These are phyloP conservation scores for Anoplopoma fimbria DNA, from an alignment of 2,113 vertebrate species.

Conservation along the genomic window DNA sequence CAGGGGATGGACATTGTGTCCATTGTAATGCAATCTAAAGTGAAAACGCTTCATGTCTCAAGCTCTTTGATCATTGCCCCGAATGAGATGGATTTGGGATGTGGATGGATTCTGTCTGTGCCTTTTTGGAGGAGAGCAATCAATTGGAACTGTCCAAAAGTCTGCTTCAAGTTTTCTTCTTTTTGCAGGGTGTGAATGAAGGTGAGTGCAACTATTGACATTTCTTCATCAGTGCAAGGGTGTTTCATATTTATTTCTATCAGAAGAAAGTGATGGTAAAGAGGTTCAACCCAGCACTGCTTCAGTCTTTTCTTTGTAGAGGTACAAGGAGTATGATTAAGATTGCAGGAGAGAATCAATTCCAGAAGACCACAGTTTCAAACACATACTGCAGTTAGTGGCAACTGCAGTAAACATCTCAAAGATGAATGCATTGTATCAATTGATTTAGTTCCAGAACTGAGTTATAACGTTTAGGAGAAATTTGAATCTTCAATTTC, in stretches of 20 bases:
- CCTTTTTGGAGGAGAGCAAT: too few species aligned
- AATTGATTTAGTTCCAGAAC: neutral
- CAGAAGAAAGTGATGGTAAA: neutral
- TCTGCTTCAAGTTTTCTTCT: neutral
- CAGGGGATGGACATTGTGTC: neutral
- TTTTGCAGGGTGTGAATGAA: neutral
- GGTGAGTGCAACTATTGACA: neutral
- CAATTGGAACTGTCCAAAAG: neutral
- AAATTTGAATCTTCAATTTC: neutral
- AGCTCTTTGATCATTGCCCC: too few species aligned
- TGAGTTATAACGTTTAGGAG: neutral
- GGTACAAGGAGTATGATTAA: neutral
- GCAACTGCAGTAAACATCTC: neutral
- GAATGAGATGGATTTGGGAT: neutral
- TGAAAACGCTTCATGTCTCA: neutral
- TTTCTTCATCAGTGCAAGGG: neutral
- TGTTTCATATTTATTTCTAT: neutral
- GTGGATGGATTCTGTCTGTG: neutral
- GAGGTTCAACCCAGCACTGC: neutral
- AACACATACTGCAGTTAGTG: neutral
- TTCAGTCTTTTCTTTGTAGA: constrained; percentile 1
- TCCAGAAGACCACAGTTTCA: neutral
- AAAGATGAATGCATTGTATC: neutral
- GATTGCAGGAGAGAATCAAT: constrained; percentile 6
- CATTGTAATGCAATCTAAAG: neutral